A percentile compares a stretch with the other conserved stretches of the same genome.
Conservation (phyloP, 2,888 invertebrate genomes). For the Thecophora atra region DNA sequence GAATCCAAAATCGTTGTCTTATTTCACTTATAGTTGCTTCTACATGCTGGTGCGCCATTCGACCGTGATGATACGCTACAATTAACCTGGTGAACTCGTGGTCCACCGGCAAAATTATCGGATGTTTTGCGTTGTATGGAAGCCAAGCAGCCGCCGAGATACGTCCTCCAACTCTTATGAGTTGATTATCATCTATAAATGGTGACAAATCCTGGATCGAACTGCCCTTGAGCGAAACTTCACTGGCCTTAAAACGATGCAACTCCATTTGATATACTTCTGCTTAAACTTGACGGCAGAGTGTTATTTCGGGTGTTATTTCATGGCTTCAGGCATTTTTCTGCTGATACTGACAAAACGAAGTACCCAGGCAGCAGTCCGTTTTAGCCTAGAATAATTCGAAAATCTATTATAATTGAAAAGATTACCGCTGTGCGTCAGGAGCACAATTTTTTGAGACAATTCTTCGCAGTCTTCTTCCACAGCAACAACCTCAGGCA, state of each 20-base stretch:
- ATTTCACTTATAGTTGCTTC: conserved; percentile 5
- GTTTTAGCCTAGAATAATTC: not conserved
- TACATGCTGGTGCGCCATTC: not conserved
- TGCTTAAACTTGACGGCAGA: not conserved
- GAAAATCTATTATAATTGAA: not conserved
- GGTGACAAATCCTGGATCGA: conserved; percentile 13
- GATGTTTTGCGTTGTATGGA: not conserved
- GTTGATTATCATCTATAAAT: not conserved
- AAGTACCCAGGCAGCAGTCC: not conserved
- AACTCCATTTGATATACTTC: not conserved
- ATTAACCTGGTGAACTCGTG: not conserved
- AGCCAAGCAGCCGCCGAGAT: conserved; percentile 5
- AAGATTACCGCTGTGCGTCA: not conserved
- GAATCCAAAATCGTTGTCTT: not conserved
- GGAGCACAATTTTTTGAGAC: not conserved
- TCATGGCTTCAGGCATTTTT: not conserved
- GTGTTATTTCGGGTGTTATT: not conserved
- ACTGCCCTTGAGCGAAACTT: not conserved
- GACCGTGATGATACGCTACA: not conserved
- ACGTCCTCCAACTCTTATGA: conserved; percentile 10
- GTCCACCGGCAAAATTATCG: not conserved
- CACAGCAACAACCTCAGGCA: not conserved
- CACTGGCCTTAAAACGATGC: not conserved
- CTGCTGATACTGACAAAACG: not conserved
- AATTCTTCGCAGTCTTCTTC: not conserved